Evolutionary conservation across 2,888 invertebrate species (phyloP).

Genomic region (Philaethria dido): DNA sequence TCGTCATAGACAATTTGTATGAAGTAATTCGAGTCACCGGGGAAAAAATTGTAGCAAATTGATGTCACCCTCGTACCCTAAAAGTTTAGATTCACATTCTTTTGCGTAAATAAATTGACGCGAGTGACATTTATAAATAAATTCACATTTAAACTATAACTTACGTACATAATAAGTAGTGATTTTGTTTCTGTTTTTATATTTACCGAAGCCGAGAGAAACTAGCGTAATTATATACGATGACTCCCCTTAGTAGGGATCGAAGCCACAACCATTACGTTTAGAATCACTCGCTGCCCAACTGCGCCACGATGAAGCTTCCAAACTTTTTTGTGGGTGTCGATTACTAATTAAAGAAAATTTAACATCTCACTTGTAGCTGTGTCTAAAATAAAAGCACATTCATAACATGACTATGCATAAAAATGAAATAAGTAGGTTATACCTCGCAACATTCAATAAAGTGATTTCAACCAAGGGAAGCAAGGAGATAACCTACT

Average conservation of each 20-base stretch:
- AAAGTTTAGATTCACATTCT: slow-evolving; percentile 72
- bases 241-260: background rate
- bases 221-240: no score
- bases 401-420: slow-evolving; percentile 48
- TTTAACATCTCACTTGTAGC: background rate
- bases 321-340: no score
- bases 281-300: no score
- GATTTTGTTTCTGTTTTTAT: background rate
- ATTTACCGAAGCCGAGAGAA: background rate
- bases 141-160: slow-evolving; percentile 1
- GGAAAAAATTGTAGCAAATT: slow-evolving; percentile 70
- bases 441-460: slow-evolving; percentile 69
- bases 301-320: background rate
- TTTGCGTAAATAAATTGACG: slow-evolving; percentile 44
- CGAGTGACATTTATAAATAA: slow-evolving; percentile 26
- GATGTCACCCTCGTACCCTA: slow-evolving; percentile 66
- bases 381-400: slow-evolving; percentile 20
- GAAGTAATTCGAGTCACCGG: slow-evolving; percentile 67
- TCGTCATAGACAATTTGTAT: slow-evolving; percentile 69
- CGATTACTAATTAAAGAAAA: background rate
- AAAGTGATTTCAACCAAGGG: slow-evolving; percentile 78
- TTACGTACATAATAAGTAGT: background rate
- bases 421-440: slow-evolving; percentile 50
- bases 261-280: background rate
- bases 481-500: slow-evolving; percentile 82